Conservation (phyloP, 1,140 invertebrate genomes). For the Drosophila melanica region DNA sequence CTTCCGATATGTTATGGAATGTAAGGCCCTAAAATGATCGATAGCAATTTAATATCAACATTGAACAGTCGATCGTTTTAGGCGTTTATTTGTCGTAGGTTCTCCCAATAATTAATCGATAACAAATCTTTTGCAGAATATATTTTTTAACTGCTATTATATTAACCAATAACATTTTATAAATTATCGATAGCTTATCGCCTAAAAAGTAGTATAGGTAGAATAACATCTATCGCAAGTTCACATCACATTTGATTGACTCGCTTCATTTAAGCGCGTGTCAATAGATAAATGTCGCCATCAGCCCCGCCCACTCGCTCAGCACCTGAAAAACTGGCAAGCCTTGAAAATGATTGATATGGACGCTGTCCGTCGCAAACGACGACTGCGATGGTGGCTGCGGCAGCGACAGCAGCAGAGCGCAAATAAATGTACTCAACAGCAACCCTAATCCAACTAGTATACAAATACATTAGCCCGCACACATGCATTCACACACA, state of each 20-base stretch:
- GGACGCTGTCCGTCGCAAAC: slow-evolving; percentile 59
- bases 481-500: slow-evolving; percentile 26
- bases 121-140: too few relatives aligned
- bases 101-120: too few relatives aligned
- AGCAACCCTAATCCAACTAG: slow-evolving; percentile 75
- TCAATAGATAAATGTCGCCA: background rate
- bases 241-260: slow-evolving; percentile 11
- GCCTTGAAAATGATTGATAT: slow-evolving; percentile 59
- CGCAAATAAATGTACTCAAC: slow-evolving; percentile 56
- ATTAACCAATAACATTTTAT: too few relatives aligned
- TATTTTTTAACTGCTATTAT: too few relatives aligned
- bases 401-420: background rate
- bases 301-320: slow-evolving; percentile 27
- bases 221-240: background rate
- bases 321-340: slow-evolving; percentile 29
- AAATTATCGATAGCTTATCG: background rate
- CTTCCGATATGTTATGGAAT: too few relatives aligned
- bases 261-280: background rate
- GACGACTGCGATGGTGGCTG: background rate
- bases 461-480: slow-evolving; percentile 56
- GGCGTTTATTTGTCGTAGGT: too few relatives aligned
- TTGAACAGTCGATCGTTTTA: too few relatives aligned
- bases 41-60: too few relatives aligned
- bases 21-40: too few relatives aligned
- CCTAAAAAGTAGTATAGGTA: background rate